Evolutionary conservation across 2,888 invertebrate species (phyloP).

Genomic region (Hermodice carunculata): DNA sequence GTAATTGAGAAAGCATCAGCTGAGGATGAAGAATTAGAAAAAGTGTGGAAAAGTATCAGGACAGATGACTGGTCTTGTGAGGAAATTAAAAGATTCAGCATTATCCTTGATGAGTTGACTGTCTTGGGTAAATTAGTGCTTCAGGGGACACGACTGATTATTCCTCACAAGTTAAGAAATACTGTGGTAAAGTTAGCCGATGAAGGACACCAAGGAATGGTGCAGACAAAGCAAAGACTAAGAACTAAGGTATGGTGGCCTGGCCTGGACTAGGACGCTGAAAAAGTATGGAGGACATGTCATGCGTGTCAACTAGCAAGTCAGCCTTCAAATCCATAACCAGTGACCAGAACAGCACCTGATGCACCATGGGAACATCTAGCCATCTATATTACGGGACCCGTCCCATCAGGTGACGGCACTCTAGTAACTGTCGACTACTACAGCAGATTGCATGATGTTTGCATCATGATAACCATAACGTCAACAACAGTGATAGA

Average conservation of each 20-base stretch:
- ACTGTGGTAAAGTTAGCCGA: conserved; percentile 34
- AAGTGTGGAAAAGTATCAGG: too few relatives aligned
- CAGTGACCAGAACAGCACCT: conserved; percentile 22
- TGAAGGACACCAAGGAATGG: conserved; percentile 39
- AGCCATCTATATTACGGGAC: conserved; percentile 27
- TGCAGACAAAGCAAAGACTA: conserved; percentile 28
- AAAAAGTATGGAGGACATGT: conserved; percentile 31
- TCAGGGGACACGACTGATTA: not conserved
- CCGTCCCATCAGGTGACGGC: conserved; percentile 26
- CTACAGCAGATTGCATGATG: too few relatives aligned
- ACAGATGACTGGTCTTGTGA: too few relatives aligned
- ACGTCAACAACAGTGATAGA: too few relatives aligned
- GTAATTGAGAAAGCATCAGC: too few relatives aligned
- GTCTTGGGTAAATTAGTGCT: too few relatives aligned
- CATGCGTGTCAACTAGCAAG: conserved; percentile 35
- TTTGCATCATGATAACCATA: too few relatives aligned
- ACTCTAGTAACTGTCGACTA: too few relatives aligned
- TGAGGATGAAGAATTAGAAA: too few relatives aligned
- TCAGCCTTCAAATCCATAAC: conserved; percentile 22
- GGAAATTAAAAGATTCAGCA: too few relatives aligned
- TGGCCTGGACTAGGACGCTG: conserved; percentile 37
- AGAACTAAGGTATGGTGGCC: conserved; percentile 47
- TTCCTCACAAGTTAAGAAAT: conserved; percentile 31
- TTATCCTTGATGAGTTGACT: too few relatives aligned
- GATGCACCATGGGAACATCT: conserved; percentile 31